Percentiles rank a stretch among this genome's conserved stretches.
phyloP scores from a whole-genome alignment of 1,140 invertebrate genomes.

The Paralvinella palmiformis region DNA sequence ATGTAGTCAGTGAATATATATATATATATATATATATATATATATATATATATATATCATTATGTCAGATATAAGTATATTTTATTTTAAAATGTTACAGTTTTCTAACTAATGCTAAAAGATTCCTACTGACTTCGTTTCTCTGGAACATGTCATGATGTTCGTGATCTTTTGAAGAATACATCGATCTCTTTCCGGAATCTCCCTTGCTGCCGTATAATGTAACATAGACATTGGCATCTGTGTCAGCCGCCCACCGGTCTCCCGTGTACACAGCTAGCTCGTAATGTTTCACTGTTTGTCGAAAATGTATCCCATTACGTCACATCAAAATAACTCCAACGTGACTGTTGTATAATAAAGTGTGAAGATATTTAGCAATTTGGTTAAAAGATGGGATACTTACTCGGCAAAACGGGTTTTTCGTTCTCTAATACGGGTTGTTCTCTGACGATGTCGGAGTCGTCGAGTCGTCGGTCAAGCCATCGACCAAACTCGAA shows the following conservation, averaged over 20 bases:
- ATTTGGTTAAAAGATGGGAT: not conserved
- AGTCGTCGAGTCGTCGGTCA: constrained; percentile 33
- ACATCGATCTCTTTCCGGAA: constrained; percentile 27
- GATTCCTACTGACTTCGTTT: not conserved
- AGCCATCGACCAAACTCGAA: constrained; percentile 37
- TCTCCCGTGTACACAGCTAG: constrained; percentile 45
- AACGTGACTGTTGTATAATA: not conserved
- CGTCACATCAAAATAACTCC: not conserved
- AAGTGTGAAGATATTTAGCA: not conserved
- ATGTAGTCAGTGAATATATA: not conserved
- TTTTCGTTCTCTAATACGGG: constrained; percentile 27
- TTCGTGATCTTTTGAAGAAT: not conserved
- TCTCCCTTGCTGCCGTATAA: constrained; percentile 31
- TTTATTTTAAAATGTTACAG: not conserved
- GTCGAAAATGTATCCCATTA: not conserved
- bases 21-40: not conserved
- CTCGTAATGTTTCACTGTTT: constrained; percentile 40
- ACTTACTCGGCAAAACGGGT: constrained; percentile 24
- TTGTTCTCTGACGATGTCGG: constrained; percentile 33
- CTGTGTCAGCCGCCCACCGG: constrained; percentile 37
- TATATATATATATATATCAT: not conserved
- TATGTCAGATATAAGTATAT: not conserved
- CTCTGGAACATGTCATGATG: not conserved
- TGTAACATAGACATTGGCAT: constrained; percentile 29
- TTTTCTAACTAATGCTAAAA: not conserved